phyloP scores from a whole-genome alignment of 2,797 vertebrate genomes.

The Austrolebias charrua region DNA sequence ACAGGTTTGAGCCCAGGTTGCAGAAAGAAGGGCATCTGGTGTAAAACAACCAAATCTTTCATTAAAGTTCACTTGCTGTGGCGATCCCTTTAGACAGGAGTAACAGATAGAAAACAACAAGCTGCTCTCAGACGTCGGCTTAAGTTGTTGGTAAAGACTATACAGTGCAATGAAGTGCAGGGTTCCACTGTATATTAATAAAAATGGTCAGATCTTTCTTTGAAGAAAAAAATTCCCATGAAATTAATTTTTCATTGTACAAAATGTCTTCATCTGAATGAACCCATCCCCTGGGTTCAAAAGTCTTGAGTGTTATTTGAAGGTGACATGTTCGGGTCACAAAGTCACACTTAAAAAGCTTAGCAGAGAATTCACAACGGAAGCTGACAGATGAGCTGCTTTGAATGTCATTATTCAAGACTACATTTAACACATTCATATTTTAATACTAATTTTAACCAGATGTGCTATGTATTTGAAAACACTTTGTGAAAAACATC shows the following conservation, averaged over 20 bases:
- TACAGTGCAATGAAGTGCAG: background rate
- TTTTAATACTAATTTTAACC: too few relatives aligned
- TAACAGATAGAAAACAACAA: too few relatives aligned
- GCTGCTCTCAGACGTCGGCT: background rate
- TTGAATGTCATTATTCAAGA: too few relatives aligned
- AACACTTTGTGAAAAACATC: too few relatives aligned
- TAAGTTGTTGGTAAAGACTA: conserved; percentile 3
- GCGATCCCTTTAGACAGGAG: too few relatives aligned
- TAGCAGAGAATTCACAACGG: conserved; percentile 12
- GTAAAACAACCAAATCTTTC: too few relatives aligned
- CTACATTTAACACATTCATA: too few relatives aligned
- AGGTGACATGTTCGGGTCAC: conserved; percentile 34
- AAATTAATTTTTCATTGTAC: conserved; percentile 48
- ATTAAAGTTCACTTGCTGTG: too few relatives aligned
- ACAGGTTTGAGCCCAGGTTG: too few relatives aligned
- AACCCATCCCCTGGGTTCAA: conserved; percentile 32
- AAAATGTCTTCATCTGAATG: conserved; percentile 26
- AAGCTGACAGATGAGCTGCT: background rate
- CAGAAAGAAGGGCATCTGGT: too few relatives aligned
- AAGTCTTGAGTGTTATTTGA: conserved; percentile 40
- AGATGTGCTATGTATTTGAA: too few relatives aligned
- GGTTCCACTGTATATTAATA: conserved; percentile 20
- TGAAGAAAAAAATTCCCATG: conserved; percentile 18
- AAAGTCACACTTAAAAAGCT: conserved; percentile 22
- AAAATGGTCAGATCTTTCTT: conserved; percentile 26